Base-by-base conservation (phyloP, 2,797 vertebrate genomes). In the Chrosomus eos region DNA sequence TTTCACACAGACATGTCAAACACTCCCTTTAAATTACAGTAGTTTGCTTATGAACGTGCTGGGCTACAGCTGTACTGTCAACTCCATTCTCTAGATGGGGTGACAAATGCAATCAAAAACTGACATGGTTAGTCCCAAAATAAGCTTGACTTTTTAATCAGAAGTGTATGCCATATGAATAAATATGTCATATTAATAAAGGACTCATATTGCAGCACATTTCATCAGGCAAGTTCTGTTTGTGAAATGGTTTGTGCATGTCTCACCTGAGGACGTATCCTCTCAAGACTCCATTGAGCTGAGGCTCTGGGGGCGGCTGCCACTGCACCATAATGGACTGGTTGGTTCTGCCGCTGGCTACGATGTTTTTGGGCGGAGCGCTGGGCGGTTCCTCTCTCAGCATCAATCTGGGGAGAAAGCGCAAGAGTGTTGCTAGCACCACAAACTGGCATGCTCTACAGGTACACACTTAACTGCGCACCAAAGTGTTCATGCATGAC, bases 281-380 rank as follows among this genome's bases (percentile, higher is more conserved):
- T 51, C 96, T 94, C 0, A 99, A 96, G 68, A 97, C 94, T 2
- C 98, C 98, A 0, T 99, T 99, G 77, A 98, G 97, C 90, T 99
- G 97, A 0, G 96, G 95, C 81, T 99, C 98, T 0, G 97, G 97
- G 19, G 98, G 98, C 1, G 98, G 97, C 87, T 99, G 98, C 98
- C 98, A 99, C 92, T 99, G 98, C 31, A 99, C 97, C 97, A 99
- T 99, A 90, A 99, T 98, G 71, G 98, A 99, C 93, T 99, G 98
- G 87, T 99, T 99, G 87, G 98, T 99, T 23, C 97, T 94, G 5
- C 98, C 98, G 5, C 97, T 98, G 85, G 98, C 98, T 85, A 99
- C 97, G 0, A 99, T 97, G 73, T 99, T 99, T 91, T 99, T 98
- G 0, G 97, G 97, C 0, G 98, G 96, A 0, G 97, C 97, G 11